phyloP scores from a whole-genome alignment of 2,888 invertebrate species.

The Orgyia antiqua region DNA sequence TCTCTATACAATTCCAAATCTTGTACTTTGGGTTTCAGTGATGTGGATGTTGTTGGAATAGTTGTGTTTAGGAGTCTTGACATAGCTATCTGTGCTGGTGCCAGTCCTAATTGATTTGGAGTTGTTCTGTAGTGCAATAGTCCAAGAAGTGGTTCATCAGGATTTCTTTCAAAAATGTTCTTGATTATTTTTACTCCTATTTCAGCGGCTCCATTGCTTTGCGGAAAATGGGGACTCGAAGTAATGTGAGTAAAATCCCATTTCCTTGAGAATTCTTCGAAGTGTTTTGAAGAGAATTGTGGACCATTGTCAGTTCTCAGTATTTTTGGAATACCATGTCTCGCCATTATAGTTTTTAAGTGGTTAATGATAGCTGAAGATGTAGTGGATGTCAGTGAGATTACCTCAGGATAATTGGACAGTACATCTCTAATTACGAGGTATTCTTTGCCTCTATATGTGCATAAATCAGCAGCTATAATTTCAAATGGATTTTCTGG shows the following conservation, averaged over 20 bases:
- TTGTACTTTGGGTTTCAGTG: not conserved
- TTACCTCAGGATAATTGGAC: not conserved
- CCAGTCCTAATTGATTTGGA: no score
- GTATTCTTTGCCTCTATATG: constrained; percentile 55
- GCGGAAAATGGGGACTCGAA: not conserved
- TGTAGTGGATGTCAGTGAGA: not conserved
- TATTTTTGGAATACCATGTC: not conserved
- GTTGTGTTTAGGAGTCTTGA: not conserved
- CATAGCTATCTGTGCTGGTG: not conserved
- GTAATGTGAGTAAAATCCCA: not conserved
- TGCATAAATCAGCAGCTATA: not conserved
- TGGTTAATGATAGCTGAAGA: not conserved
- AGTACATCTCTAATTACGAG: not conserved
- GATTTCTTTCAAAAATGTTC: not conserved
- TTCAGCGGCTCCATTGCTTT: not conserved
- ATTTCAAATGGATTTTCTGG: not conserved
- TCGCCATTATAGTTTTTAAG: not conserved
- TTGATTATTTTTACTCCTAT: not conserved
- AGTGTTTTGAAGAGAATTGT: not conserved
- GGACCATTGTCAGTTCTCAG: not conserved
- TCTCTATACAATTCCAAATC: no score
- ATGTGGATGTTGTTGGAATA: not conserved
- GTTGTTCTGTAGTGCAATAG: not conserved
- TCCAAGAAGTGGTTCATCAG: not conserved
- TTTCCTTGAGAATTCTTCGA: not conserved